phyloP scores from a whole-genome alignment of 2,888 invertebrate species.

The Drosophila siamana region DNA sequence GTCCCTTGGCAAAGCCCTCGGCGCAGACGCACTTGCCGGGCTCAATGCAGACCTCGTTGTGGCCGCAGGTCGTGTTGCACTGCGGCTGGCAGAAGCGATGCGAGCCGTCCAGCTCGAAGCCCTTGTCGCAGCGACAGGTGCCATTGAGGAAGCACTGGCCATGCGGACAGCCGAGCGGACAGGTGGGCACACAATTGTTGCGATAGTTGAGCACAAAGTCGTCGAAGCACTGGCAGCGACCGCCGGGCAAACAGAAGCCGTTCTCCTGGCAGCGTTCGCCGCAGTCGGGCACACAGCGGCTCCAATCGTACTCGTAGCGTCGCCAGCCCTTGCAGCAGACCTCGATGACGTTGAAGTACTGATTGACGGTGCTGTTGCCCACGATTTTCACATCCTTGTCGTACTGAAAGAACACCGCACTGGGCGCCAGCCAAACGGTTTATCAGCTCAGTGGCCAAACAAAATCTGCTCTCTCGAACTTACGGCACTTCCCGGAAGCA shows the following conservation, averaged over 20 bases:
- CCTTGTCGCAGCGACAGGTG: constrained; percentile 80
- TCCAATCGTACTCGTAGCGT: constrained; percentile 88
- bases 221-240: constrained; percentile 82
- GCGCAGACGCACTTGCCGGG: constrained; percentile 86
- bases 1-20: constrained; percentile 73
- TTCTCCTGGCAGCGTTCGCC: constrained; percentile 82
- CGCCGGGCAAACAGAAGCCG: constrained; percentile 86
- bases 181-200: constrained; percentile 78
- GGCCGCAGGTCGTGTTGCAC: constrained; percentile 88
- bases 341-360: constrained; percentile 87
- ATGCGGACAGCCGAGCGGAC: constrained; percentile 82
- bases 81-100: constrained; percentile 86
- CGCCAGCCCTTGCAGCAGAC: constrained; percentile 91
- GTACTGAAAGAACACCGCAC: constrained; percentile 83
- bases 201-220: constrained; percentile 82
- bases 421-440: constrained; percentile 20
- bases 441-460: no score
- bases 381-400: constrained; percentile 82
- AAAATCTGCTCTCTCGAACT: constrained; percentile 49
- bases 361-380: constrained; percentile 85
- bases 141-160: constrained; percentile 84
- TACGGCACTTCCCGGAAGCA: constrained; percentile 83
- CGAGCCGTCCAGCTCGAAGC: constrained; percentile 84
- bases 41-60: constrained; percentile 88
- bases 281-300: constrained; percentile 86